Conservation (phyloP, 2,888 invertebrate species). For the Temnothorax unifasciatus region DNA sequence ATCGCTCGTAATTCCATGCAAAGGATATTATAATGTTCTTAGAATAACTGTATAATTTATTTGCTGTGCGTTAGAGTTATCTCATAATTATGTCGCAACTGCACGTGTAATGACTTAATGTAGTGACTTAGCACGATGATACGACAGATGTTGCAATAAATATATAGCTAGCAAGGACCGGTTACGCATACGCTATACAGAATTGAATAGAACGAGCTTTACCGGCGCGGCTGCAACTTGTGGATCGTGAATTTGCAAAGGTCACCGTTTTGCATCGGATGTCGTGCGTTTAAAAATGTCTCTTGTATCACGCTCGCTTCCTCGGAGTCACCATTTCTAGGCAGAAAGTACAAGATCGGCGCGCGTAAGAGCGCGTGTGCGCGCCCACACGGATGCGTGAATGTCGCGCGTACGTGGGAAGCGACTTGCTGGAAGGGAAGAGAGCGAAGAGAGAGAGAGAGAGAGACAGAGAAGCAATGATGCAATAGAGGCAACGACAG, state of each 20-base stretch:
- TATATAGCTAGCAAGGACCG: background rate
- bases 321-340: slow-evolving; percentile 43
- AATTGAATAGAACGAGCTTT: slow-evolving; percentile 1
- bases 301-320: slow-evolving; percentile 9
- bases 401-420: slow-evolving; percentile 62
- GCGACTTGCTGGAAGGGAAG: slow-evolving; percentile 34
- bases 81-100: slow-evolving; percentile 14
- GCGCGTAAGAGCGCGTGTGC: slow-evolving; percentile 41
- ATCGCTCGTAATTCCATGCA: background rate
- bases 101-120: slow-evolving; percentile 29
- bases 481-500: slow-evolving; percentile 48
- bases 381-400: slow-evolving; percentile 59
- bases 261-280: background rate
- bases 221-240: background rate
- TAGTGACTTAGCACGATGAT: slow-evolving; percentile 28
- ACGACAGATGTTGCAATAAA: slow-evolving; percentile 22
- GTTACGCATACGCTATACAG: background rate
- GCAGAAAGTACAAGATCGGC: slow-evolving; percentile 24
- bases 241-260: background rate
- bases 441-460: no score
- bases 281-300: background rate
- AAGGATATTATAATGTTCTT: background rate
- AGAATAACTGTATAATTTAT: slow-evolving; percentile 6
- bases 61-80: background rate
- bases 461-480: slow-evolving; percentile 54